Percentiles rank a stretch among this genome's conserved stretches.
Evolutionary conservation across 2,888 invertebrate species (phyloP).

Genomic region (Clusia tigrina): DNA sequence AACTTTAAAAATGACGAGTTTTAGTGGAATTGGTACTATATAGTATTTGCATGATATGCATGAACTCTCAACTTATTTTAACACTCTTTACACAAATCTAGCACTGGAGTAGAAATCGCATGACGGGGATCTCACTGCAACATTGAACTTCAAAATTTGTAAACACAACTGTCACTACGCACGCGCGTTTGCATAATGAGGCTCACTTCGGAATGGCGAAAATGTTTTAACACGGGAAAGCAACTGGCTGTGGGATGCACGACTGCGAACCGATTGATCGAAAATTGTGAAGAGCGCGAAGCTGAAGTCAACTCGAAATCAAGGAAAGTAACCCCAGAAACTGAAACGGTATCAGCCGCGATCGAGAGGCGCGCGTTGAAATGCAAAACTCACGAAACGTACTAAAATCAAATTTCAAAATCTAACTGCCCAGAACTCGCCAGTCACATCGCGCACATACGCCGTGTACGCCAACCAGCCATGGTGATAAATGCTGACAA

Average conservation of each 20-base stretch:
- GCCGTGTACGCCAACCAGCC: too few relatives aligned
- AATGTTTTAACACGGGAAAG: too few relatives aligned
- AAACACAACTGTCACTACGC: slow-evolving; percentile 53
- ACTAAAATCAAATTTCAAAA: slow-evolving; percentile 34
- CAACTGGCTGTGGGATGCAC: too few relatives aligned
- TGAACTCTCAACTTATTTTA: too few relatives aligned
- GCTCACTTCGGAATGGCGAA: not conserved
- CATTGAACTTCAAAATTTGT: slow-evolving; percentile 28
- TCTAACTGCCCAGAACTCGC: slow-evolving; percentile 20
- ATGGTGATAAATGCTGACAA: too few relatives aligned
- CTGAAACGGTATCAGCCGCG: not conserved
- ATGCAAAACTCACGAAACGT: slow-evolving; percentile 23
- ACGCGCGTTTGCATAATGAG: slow-evolving; percentile 57
- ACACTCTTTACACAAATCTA: too few relatives aligned
- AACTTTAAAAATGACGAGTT: too few relatives aligned
- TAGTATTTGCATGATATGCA: too few relatives aligned
- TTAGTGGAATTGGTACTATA: too few relatives aligned
- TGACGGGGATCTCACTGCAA: slow-evolving; percentile 10
- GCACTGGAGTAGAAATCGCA: too few relatives aligned
- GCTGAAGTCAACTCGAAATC: not conserved
- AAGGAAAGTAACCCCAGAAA: not conserved
- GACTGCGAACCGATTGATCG: too few relatives aligned
- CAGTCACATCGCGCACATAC: too few relatives aligned
- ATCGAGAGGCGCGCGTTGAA: slow-evolving; percentile 19
- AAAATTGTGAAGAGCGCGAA: not conserved